Base-by-base conservation (phyloP, 2,113 vertebrate species). In the Thunnus maccoyii region DNA sequence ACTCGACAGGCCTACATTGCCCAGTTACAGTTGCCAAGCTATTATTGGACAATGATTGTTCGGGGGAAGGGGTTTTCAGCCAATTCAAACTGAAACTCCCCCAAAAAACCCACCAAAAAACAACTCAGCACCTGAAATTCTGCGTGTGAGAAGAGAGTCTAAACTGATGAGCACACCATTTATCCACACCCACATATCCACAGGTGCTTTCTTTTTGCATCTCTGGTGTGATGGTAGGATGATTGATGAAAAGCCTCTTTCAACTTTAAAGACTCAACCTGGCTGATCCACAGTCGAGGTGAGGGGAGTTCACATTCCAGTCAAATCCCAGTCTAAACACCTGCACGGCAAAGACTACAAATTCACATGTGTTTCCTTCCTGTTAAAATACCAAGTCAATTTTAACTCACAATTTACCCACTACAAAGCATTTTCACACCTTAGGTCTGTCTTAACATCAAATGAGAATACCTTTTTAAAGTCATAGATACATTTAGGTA, bases 311-410 rank as follows among this genome's bases (percentile, higher is more conserved):
- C 80, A 84, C 90, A 93, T 94, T 92, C 91, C 89, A 69, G 79
- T 62, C 63, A 54, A 70, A 89, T 90, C 88, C 89, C 87, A 92
- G 92, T 89, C 91, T 89, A 92, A 93, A 93, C 92, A 94, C 90
- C 91, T 92, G 92, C 88, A 89, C 68, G 81, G 82, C 69, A 54
- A 61, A 74, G 72, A 84, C 64, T 20, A 12, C 55, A 58, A 68
- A n/a, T 41, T 50, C 83, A 75, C 85, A 85, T 7, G 5, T 77
- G 72, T 47, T 78, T 86, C 80, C 84, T 85, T 88, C 85, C 86
- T 88, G 63, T 82, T 88, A 46, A 74, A 85, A 60, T 41, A 54
- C 68, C 27, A 25, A 13, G 18, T 63, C 48, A 54, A 20, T 41
- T 84, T 75, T 17, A 56, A 15, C 63, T 68, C 50, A 57, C 20